Evolutionary conservation across 2,797 vertebrate species (phyloP).

Genomic region (Enteromius unitaeniatus): DNA sequence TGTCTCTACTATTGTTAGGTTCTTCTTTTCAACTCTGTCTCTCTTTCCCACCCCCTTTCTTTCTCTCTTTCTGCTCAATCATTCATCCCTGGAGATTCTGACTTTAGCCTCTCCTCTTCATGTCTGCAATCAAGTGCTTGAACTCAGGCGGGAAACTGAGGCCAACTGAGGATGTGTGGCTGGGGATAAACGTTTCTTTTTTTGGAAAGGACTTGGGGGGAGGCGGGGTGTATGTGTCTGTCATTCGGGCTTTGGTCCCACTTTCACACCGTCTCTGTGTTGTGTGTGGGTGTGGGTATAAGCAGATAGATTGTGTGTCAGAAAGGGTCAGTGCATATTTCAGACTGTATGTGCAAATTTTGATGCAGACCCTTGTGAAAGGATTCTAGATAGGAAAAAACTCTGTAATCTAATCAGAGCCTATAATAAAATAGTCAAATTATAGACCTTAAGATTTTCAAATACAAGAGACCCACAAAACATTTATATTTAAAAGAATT

Average conservation of each 20-base stretch:
- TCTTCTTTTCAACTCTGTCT: slow-evolving; percentile 73
- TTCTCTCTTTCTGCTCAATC: slow-evolving; percentile 37
- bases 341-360: not conserved
- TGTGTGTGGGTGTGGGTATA: slow-evolving; percentile 5
- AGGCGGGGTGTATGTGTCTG: not conserved
- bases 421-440: slow-evolving; percentile 40
- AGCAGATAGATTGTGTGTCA: slow-evolving; percentile 2
- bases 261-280: slow-evolving; percentile 23
- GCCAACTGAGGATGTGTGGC: slow-evolving; percentile 38
- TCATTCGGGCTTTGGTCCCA: slow-evolving; percentile 5
- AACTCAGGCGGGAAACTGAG: slow-evolving; percentile 34
- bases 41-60: slow-evolving; percentile 43
- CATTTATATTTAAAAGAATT: not conserved
- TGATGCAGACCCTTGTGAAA: not conserved
- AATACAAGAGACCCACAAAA: not conserved
- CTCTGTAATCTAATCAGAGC: slow-evolving; percentile 50
- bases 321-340: slow-evolving; percentile 3
- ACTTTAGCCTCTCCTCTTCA: slow-evolving; percentile 42
- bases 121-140: slow-evolving; percentile 34
- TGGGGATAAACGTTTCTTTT: slow-evolving; percentile 27
- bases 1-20: slow-evolving; percentile 76
- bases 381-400: not conserved
- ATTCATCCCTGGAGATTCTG: slow-evolving; percentile 27
- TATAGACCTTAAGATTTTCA: slow-evolving; percentile 26
- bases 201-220: not conserved